Conservation (phyloP, 2,113 vertebrate genomes). For the Rhegmatorhina hoffmannsi region DNA sequence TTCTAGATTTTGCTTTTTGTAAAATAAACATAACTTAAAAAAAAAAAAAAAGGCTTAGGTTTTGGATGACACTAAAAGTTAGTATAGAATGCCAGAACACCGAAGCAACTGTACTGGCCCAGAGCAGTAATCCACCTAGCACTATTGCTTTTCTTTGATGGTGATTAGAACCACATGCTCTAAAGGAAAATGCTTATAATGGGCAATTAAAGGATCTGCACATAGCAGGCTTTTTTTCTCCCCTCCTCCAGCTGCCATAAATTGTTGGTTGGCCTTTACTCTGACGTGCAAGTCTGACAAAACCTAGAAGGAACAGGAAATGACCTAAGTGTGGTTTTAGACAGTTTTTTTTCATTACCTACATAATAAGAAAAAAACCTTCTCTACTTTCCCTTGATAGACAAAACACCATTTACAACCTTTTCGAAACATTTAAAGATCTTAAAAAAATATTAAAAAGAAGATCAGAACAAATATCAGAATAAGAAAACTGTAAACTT, state of each 20-base stretch:
- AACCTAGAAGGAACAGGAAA: constrained; percentile 70
- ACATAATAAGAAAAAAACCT: neutral
- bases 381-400: neutral
- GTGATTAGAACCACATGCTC: constrained; percentile 61
- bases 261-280: constrained; percentile 61
- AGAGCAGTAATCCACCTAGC: constrained; percentile 40
- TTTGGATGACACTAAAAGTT: neutral
- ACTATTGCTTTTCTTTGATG: constrained; percentile 40
- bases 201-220: constrained; percentile 57
- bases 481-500: neutral
- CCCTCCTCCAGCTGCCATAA: constrained; percentile 53
- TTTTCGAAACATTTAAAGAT: neutral
- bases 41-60: neutral
- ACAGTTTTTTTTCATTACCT: constrained; percentile 43
- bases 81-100: neutral
- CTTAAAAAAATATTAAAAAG: neutral
- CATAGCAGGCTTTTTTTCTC: constrained; percentile 14
- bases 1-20: neutral
- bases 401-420: constrained; percentile 26
- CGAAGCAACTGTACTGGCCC: neutral
- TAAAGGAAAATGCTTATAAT: constrained; percentile 51
- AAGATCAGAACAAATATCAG: neutral
- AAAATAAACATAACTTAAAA: neutral
- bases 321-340: constrained; percentile 62
- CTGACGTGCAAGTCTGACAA: constrained; percentile 50